Conservation (phyloP, 1,140 invertebrate genomes). For the Prorops nasuta region DNA sequence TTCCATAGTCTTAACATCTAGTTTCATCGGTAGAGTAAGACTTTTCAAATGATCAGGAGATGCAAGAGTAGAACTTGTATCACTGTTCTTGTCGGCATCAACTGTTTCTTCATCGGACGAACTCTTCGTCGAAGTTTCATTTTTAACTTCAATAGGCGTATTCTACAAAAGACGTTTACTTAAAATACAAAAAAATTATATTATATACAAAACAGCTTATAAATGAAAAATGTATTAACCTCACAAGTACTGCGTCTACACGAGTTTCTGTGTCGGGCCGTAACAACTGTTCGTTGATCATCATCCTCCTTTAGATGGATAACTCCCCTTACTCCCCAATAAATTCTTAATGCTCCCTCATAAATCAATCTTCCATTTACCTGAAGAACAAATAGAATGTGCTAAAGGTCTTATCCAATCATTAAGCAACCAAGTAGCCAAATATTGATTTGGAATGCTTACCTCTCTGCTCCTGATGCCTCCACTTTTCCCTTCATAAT, state of each 20-base stretch:
- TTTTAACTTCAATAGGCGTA: conserved; percentile 38
- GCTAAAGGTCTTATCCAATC: background rate
- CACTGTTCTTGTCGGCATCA: conserved; percentile 37
- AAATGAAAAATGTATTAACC: too few species aligned
- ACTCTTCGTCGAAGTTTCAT: conserved; percentile 29
- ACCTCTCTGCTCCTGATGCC: conserved; percentile 73
- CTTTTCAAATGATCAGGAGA: conserved; percentile 61
- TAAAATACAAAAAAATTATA: conserved; percentile 2
- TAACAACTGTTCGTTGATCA: conserved; percentile 74
- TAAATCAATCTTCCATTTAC: conserved; percentile 76
- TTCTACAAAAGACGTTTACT: conserved; percentile 23
- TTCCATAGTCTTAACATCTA: conserved; percentile 65
- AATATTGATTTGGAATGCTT: conserved; percentile 17
- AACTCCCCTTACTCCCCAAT: conserved; percentile 81
- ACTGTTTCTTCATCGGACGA: too few species aligned
- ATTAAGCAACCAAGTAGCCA: conserved; percentile 1
- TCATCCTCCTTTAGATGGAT: conserved; percentile 87
- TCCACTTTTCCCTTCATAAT: conserved; percentile 76
- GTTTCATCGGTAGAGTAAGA: conserved; percentile 66
- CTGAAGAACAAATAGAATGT: conserved; percentile 34
- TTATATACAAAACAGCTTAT: background rate
- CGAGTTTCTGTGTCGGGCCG: conserved; percentile 69
- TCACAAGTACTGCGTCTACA: conserved; percentile 56
- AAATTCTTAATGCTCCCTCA: conserved; percentile 77
- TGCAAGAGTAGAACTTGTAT: conserved; percentile 43